Evolutionary conservation across 2,888 invertebrate genomes (phyloP).

Genomic region (Athrips mouffetella): DNA sequence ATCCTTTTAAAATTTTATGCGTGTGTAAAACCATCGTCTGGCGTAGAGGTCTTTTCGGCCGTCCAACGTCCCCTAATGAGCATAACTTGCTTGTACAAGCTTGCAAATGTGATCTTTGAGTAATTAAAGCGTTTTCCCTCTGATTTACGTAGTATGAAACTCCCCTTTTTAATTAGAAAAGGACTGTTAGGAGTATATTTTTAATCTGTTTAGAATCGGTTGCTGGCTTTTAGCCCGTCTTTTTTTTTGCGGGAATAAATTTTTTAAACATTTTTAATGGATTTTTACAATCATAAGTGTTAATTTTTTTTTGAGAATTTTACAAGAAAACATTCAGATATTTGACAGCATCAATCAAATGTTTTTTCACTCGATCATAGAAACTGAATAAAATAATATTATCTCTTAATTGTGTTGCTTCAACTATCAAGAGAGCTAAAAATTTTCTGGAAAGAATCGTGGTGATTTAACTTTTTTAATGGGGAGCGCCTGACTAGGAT

Average conservation of each 20-base stretch:
- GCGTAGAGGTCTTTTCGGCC: slow-evolving; percentile 39
- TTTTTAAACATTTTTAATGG: neutral
- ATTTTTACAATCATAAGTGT: neutral
- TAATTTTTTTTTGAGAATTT: neutral
- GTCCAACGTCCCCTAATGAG: slow-evolving; percentile 47
- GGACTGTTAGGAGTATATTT: slow-evolving; percentile 26
- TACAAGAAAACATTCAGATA: neutral
- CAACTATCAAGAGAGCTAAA: too few species aligned
- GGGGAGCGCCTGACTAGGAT: too few species aligned
- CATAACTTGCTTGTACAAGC: slow-evolving; percentile 46
- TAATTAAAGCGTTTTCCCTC: slow-evolving; percentile 60
- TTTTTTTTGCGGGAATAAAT: slow-evolving; percentile 6
- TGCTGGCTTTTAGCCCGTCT: slow-evolving; percentile 1
- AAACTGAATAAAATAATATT: too few species aligned
- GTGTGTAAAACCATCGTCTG: slow-evolving; percentile 36
- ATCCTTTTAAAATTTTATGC: slow-evolving; percentile 39
- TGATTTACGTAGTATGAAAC: slow-evolving; percentile 48
- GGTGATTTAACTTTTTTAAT: too few species aligned
- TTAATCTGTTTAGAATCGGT: slow-evolving; percentile 12
- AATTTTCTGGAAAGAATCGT: too few species aligned
- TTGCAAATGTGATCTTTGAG: slow-evolving; percentile 61
- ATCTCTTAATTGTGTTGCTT: too few species aligned
- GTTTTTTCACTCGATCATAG: too few species aligned
- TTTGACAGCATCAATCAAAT: neutral
- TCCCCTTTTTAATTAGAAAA: slow-evolving; percentile 51